Percentiles rank a stretch among this genome's conserved stretches.
Evolutionary conservation across 1,140 invertebrate species (phyloP).

Genomic region (Aplysia californica): DNA sequence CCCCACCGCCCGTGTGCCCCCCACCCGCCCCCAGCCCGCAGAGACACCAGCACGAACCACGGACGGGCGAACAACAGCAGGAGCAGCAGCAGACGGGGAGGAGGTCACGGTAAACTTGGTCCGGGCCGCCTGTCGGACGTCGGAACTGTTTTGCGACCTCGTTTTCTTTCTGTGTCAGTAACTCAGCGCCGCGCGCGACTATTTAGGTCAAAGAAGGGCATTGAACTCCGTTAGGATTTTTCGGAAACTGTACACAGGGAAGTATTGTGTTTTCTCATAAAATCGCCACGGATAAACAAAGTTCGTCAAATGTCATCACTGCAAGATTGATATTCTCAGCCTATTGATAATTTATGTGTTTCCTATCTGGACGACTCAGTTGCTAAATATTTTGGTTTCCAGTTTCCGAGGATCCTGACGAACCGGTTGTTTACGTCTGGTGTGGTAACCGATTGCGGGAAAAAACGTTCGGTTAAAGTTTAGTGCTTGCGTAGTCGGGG

Average conservation of each 20-base stretch:
- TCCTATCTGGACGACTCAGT: no score
- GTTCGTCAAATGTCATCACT: no score
- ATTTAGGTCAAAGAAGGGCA: slow-evolving; percentile 20
- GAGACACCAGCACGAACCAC: no score
- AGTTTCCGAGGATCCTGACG: neutral
- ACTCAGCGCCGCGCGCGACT: slow-evolving; percentile 7
- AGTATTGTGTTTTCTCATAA: neutral
- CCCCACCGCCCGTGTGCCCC: no score
- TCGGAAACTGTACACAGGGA: neutral
- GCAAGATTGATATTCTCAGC: no score
- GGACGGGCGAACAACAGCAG: no score
- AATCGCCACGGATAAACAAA: no score
- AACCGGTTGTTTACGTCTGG: slow-evolving; percentile 4
- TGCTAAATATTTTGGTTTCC: neutral
- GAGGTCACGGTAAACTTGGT: slow-evolving; percentile 4
- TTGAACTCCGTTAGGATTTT: neutral
- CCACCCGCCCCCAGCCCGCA: no score
- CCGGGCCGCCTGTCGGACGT: slow-evolving; percentile 9
- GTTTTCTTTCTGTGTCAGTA: slow-evolving; percentile 16
- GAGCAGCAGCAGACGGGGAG: neutral
- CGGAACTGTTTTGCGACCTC: slow-evolving; percentile 23
- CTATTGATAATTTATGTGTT: no score
- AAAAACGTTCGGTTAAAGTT: no score
- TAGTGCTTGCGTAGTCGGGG: no score
- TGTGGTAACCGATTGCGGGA: slow-evolving; percentile 2